phyloP scores from a whole-genome alignment of 2,888 invertebrate genomes.

The Sericinus montela region DNA sequence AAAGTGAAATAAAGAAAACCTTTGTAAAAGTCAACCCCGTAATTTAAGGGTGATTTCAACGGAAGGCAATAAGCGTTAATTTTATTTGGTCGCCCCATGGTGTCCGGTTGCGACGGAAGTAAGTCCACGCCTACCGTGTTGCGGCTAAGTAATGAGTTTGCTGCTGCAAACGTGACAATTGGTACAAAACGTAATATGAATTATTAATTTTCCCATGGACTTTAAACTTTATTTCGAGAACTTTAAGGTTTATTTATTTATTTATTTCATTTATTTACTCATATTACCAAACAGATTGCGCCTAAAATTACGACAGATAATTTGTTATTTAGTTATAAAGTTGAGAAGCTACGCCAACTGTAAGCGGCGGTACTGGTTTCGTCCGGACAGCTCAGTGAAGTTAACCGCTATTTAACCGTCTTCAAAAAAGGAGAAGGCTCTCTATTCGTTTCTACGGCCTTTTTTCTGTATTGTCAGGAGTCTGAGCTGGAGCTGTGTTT shows the following conservation, averaged over 20 bases:
- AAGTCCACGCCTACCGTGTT: conserved; percentile 55
- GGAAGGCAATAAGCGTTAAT: conserved; percentile 65
- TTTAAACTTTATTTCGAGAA: conserved; percentile 30
- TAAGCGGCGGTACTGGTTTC: too few relatives aligned
- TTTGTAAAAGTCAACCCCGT: conserved; percentile 10
- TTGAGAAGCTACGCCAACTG: too few relatives aligned
- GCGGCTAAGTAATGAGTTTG: conserved; percentile 73
- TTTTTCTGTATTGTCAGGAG: too few relatives aligned
- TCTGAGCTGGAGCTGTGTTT: too few relatives aligned
- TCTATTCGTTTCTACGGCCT: too few relatives aligned
- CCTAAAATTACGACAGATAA: conserved; percentile 11
- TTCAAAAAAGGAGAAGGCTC: too few relatives aligned
- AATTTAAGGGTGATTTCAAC: conserved; percentile 41
- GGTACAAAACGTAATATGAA: conserved; percentile 12
- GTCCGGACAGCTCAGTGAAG: too few relatives aligned
- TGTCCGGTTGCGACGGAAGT: conserved; percentile 71
- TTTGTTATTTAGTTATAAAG: too few relatives aligned
- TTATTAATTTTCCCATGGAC: conserved; percentile 20
- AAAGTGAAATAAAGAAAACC: not conserved
- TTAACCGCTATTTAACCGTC: too few relatives aligned
- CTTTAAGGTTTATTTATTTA: not conserved
- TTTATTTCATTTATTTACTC: not conserved
- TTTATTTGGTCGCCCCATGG: conserved; percentile 65
- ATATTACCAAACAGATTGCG: conserved; percentile 8
- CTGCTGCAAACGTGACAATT: conserved; percentile 42